Evolutionary conservation across 2,888 invertebrate species (phyloP), one percentile per base, ranked within the genome.

Genomic region (Tanytarsus gracilentus): DNA sequence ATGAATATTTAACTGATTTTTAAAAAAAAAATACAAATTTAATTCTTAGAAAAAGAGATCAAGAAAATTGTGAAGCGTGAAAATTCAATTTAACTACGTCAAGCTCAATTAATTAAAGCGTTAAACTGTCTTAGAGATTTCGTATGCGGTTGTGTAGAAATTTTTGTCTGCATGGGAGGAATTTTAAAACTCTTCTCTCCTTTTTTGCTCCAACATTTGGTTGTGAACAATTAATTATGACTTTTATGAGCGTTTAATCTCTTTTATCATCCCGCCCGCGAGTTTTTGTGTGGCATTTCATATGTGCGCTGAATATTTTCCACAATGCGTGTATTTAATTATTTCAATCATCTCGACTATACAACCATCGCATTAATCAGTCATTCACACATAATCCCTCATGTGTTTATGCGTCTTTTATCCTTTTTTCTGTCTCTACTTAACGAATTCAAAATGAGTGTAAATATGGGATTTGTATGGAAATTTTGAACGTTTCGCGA

Each of bases 31-130:
- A n/a, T n/a, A n/a, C n/a, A n/a, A n/a, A n/a, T n/a, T n/a, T n/a
- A n/a, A n/a, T n/a, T n/a, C n/a, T n/a, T n/a, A n/a, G 33, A 33
- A 27, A 33, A 52, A 23, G 36, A 33, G 11, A 16, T 52, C 33
- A 52, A 33, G 51, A 26, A 26, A 26, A 27, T 23, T 27, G 51
- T 52, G 36, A 23, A 30, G 33, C 52, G 52, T 52, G 33, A 23
- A 21, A 36, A 52, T 52, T 52, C 36, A 52, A 52, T 36, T 52
- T 52, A 33, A 52, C 36, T 36, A 52, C 27, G 52, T 21, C 18
- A 36, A 33, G 52, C 52, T 52, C 52, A 52, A 52, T 52, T 52
- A 52, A 52, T 52, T 52, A 52, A 52, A 30, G 36, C n/a, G 30
- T 21, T 36, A 14, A 36, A 21, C n/a, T 52, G 21, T 33, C 16